Percentiles rank a stretch among this genome's conserved stretches.
These are phyloP conservation scores for Thecophora atra DNA, from an alignment of 2,888 invertebrate species.

Conservation along the genomic window DNA sequence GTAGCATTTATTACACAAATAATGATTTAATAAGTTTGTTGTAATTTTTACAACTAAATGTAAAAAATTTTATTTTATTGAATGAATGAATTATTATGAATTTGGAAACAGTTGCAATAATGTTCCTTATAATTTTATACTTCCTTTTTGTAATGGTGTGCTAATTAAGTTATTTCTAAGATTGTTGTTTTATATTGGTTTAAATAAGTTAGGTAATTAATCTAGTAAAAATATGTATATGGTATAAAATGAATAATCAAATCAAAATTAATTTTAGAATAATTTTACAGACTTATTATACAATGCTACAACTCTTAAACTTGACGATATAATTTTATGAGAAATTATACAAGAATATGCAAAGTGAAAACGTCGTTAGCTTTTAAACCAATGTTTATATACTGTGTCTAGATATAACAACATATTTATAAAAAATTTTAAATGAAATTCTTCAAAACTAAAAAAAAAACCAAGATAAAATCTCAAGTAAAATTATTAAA, in stretches of 20 bases:
- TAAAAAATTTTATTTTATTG: neutral
- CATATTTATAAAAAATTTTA: neutral
- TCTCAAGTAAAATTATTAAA: conserved; percentile 23
- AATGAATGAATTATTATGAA: no score
- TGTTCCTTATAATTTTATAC: conserved; percentile 27
- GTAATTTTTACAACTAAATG: conserved; percentile 11
- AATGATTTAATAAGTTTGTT: conserved; percentile 1
- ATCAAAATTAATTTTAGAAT: conserved; percentile 19
- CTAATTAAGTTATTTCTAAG: conserved; percentile 24
- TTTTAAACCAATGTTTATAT: neutral
- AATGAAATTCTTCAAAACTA: conserved; percentile 13
- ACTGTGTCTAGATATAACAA: neutral
- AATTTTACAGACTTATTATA: conserved; percentile 22
- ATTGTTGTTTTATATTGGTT: conserved; percentile 25
- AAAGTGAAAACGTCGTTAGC: neutral
- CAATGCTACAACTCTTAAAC: neutral
- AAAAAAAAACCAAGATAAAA: conserved; percentile 20
- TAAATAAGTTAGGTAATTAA: conserved; percentile 17
- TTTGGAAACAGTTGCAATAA: conserved; percentile 13
- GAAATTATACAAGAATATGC: neutral
- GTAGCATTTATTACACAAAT: conserved; percentile 7
- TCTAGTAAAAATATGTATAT: conserved; percentile 26
- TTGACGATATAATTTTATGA: neutral
- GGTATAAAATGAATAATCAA: conserved; percentile 26
- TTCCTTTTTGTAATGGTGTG: conserved; percentile 20